Percentiles rank a stretch among this genome's conserved stretches.
Conservation (phyloP, 2,888 invertebrate genomes). For the Sesia apiformis region DNA sequence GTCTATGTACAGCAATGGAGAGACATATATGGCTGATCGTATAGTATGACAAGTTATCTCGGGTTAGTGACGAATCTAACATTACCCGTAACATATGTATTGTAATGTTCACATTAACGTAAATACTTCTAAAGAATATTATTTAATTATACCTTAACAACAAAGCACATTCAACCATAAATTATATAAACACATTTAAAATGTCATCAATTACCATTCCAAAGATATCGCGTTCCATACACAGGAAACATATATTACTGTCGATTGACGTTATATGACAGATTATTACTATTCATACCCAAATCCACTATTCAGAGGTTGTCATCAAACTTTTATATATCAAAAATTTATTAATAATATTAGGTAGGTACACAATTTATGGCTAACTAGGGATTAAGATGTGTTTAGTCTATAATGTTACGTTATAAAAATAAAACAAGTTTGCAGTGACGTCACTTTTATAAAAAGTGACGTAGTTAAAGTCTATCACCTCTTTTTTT, state of each 20-base stretch:
- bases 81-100: no score
- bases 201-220: constrained; percentile 25
- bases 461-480: no score
- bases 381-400: constrained; percentile 22
- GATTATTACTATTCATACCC: constrained; percentile 43
- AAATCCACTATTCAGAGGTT: constrained; percentile 25
- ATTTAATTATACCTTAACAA: no score
- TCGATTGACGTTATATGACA: constrained; percentile 38
- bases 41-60: no score
- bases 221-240: constrained; percentile 13
- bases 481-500: no score
- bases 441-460: no score
- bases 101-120: no score
- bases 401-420: constrained; percentile 7
- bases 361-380: constrained; percentile 12
- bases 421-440: no score
- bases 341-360: constrained; percentile 10
- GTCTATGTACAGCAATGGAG: no score
- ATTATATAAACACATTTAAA: constrained; percentile 25
- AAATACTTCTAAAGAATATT: no score
- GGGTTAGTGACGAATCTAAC: no score
- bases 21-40: no score
- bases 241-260: constrained; percentile 13
- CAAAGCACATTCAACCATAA: constrained; percentile 11
- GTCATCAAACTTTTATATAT: constrained; percentile 20